Evolutionary conservation across 2,797 vertebrate genomes (phyloP), one percentile per base, ranked within the genome.

Genomic region (Sphenopsis melanotis): DNA sequence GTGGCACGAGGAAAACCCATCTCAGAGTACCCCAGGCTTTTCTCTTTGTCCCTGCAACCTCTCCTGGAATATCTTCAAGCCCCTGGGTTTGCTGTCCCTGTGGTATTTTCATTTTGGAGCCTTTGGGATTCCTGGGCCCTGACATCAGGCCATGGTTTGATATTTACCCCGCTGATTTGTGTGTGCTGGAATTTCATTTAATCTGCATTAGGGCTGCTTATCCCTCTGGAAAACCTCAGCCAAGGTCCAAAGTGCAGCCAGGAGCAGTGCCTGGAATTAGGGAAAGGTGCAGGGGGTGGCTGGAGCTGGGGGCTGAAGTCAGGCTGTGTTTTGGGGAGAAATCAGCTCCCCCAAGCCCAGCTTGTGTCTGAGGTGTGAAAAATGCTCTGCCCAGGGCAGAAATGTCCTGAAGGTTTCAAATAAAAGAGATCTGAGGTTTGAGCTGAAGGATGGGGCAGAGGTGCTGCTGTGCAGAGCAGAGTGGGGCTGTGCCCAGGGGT

Each of bases 181-280:
- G 53, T 57, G 76, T 20, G 85, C 92, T 96, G 95, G 95, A 96
- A 94, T 96, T 95, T 95, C 96, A 96, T 96, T 96, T 96, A 87
- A 95, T 93, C 95, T 95, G 93, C 91, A 89, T 96, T 96, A 95
- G 91, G 86, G 30, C 83, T 78, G 95, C 93, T 96, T 91, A 92
- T 79, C 95, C 93, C 91, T 77, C 80, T 46, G 89, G 74, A 76
- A 47, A 83, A 64, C 0, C 24, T 49, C 64, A 30, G 96, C 84
- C 76, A 56, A 84, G 83, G 68, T 63, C 91, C 24, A 60, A 69
- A 29, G 89, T 90, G 26, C 15, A 56, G 72, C 34, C 78, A 41
- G 92, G 77, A 23, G 2, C 4, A 1, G 34, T 15, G 71, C 64
- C 56, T 29, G 9, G 81, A 23, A 2, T 30, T 47, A 7, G 66